A percentile compares a stretch with the other conserved stretches of the same genome.
These are phyloP conservation scores for Cynaeus angustus DNA, from an alignment of 2,888 invertebrate genomes.

Conservation along the genomic window DNA sequence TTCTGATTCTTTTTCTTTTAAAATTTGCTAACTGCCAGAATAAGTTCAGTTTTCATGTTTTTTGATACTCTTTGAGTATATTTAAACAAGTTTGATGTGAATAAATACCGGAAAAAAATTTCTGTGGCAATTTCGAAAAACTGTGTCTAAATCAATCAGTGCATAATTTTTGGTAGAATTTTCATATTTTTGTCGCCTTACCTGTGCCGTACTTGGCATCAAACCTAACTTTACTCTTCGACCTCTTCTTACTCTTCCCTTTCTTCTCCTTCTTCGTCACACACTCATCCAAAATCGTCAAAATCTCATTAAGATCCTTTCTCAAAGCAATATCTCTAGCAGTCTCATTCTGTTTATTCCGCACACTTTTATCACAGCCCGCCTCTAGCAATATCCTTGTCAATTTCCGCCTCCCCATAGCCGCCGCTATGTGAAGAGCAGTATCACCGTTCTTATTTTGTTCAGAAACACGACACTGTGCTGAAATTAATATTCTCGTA, in stretches of 20 bases:
- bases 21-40: too few species aligned
- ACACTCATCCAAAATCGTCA: constrained; percentile 81
- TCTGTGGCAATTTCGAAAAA: too few species aligned
- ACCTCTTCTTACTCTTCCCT: constrained; percentile 73
- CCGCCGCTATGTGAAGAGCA: constrained; percentile 93
- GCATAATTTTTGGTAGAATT: too few species aligned
- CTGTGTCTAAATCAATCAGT: too few species aligned
- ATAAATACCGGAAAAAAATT: too few species aligned
- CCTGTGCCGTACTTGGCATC: constrained; percentile 60
- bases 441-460: constrained; percentile 98
- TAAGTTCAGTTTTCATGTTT: too few species aligned
- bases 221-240: constrained; percentile 69
- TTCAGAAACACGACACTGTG: constrained; percentile 86
- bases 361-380: constrained; percentile 81
- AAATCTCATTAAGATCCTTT: constrained; percentile 89
- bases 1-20: too few species aligned
- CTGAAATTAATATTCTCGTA: constrained; percentile 93
- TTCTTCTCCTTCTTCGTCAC: constrained; percentile 58
- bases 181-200: too few species aligned
- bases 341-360: constrained; percentile 92
- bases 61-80: too few species aligned
- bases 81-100: too few species aligned
- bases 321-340: constrained; percentile 91
- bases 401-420: constrained; percentile 93
- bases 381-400: constrained; percentile 93